Base-by-base conservation (phyloP, 92 coral and sea anemone species). In the Porites rus region DNA sequence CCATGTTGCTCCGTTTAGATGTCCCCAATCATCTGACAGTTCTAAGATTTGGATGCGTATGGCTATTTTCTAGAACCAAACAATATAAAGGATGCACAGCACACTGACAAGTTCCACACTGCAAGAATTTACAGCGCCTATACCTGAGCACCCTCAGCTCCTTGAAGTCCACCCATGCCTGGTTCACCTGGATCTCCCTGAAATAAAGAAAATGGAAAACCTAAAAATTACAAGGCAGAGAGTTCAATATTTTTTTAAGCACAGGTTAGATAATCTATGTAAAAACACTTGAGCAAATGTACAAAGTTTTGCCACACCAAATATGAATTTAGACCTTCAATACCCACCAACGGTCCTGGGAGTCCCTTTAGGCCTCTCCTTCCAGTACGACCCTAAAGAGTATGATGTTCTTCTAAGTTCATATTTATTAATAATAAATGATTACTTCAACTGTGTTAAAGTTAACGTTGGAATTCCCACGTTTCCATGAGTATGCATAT, bases 141-240 rank as follows among this genome's bases (percentile, higher is more conserved):
- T 66, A 91, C 94, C 94, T 84, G 92, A 60, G 7, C 62, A 70
- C 94, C 94, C 67, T 92, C 94, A n/a, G 85, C 79, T 51, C 94
- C 94, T 74, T 88, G 94, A 28, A 92, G 17, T 54, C 94, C 94
- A 51, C 79, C 79, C 51, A 76, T 78, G 78, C 94, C 94, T 25
- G 75, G 70, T 66, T 76, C 79, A 70, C 95, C 95, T 72, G 83
- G 76, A 67, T 28, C 67, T 72, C 95, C 95, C 95, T 92, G 20
- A 19, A 21, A 22, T 2, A 71, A 56, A 56, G 12, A 4, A 56
- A 10, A 10, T 17, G 61, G 16, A 56, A 56, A 56, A 56, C 17
- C 61, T 5, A 38, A 38, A 56, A 56, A 10, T 56, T 14, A 56
- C 11, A 10, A 12, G 16, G 61, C 11, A 56, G 13, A 56, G 61